Conservation (phyloP, 1,140 invertebrate species). For the Zaprionus africanus region DNA sequence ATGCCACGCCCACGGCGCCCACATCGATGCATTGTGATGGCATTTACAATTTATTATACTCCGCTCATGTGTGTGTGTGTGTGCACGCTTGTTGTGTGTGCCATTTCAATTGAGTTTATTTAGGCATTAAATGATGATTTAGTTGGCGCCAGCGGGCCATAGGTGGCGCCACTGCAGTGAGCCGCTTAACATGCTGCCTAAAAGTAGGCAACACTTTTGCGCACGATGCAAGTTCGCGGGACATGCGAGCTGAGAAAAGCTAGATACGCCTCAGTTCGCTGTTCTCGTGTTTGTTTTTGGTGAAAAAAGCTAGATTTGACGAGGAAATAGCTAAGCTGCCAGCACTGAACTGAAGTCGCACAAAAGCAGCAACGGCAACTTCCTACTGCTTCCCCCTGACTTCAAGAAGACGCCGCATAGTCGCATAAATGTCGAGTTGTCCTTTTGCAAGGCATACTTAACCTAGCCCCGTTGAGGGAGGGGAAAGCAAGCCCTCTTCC, state of each 20-base stretch:
- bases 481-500: not conserved
- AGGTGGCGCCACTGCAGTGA: constrained; percentile 50
- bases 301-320: no score
- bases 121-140: constrained; percentile 23
- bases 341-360: constrained; percentile 9
- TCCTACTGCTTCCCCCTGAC: not conserved
- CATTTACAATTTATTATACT: constrained; percentile 48
- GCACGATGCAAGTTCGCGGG: constrained; percentile 1
- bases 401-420: not conserved
- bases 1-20: constrained; percentile 31
- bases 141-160: constrained; percentile 22
- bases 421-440: constrained; percentile 73
- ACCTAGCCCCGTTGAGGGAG: not conserved
- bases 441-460: constrained; percentile 16
- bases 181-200: constrained; percentile 42
- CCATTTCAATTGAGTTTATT: constrained; percentile 37
- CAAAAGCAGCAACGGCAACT: constrained; percentile 13
- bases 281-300: no score
- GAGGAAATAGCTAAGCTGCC: no score
- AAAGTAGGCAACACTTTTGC: constrained; percentile 54
- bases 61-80: constrained; percentile 33
- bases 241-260: no score
- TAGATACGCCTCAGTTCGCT: no score
- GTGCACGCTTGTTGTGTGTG: constrained; percentile 8
- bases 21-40: constrained; percentile 29